These are phyloP conservation scores for Ibidorhyncha struthersii DNA, from an alignment of 2,113 vertebrate genomes.

Conservation along the genomic window DNA sequence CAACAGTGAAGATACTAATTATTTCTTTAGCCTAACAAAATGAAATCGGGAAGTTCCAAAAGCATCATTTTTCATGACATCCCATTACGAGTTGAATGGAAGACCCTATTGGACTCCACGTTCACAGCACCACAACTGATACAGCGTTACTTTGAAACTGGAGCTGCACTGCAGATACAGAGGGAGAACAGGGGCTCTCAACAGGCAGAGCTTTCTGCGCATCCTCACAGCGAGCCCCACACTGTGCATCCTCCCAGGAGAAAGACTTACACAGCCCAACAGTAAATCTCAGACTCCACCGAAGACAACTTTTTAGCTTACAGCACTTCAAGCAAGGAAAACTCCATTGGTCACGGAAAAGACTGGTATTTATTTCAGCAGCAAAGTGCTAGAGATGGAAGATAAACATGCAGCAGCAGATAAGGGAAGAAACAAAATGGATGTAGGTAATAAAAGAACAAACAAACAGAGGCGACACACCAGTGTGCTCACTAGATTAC, in stretches of 20 bases:
- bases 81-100: not conserved
- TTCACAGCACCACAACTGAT: too few relatives aligned
- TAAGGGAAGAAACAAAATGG: not conserved
- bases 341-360: not conserved
- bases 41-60: not conserved
- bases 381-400: not conserved
- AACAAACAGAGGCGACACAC: not conserved
- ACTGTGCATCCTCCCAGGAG: not conserved
- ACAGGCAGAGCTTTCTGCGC: accelerated
- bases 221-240: accelerated
- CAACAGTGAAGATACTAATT: not conserved
- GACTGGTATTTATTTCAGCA: not conserved
- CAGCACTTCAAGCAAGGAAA: not conserved
- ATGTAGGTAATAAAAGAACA: not conserved
- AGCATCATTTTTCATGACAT: accelerated
- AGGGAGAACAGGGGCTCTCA: not conserved
- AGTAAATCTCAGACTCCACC: not conserved
- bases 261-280: not conserved
- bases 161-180: accelerated
- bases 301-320: not conserved
- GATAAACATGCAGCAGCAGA: not conserved
- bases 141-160: not conserved
- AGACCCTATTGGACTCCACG: not conserved
- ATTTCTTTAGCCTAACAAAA: not conserved
- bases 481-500: not conserved